Evolutionary conservation across 2,797 vertebrate genomes (phyloP).

Genomic region (Brachyrhaphis roseni): DNA sequence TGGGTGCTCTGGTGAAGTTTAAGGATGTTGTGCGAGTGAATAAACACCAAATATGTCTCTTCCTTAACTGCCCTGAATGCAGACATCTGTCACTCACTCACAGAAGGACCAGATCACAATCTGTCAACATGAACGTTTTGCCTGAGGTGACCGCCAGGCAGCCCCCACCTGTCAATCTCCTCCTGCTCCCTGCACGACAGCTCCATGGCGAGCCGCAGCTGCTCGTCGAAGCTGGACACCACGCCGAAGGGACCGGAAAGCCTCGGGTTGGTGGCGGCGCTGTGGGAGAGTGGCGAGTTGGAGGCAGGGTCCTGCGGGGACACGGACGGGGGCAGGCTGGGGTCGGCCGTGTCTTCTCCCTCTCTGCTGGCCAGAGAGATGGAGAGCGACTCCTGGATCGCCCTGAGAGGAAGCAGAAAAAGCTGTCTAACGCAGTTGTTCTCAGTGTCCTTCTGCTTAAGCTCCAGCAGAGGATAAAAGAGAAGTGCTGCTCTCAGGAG

Average conservation of each 20-base stretch:
- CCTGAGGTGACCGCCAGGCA: background rate
- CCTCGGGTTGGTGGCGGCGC: constrained; percentile 60
- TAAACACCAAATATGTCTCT: background rate
- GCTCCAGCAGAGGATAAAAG: constrained; percentile 44
- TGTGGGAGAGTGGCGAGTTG: constrained; percentile 76
- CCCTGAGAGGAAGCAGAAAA: constrained; percentile 70
- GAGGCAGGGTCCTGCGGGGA: constrained; percentile 68
- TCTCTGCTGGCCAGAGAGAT: constrained; percentile 81
- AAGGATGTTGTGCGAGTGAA: background rate
- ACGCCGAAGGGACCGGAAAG: constrained; percentile 67
- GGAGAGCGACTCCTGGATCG: constrained; percentile 91
- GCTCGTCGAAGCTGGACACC: constrained; percentile 88
- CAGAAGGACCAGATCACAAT: constrained; percentile 13
- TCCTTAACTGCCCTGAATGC: background rate
- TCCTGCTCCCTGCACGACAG: constrained; percentile 90
- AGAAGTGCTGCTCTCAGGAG: constrained; percentile 50
- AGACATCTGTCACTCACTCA: background rate
- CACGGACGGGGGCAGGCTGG: constrained; percentile 59
- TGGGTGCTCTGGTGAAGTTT: background rate
- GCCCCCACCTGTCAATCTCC: constrained; percentile 82
- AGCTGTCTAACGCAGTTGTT: background rate
- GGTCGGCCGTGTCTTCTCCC: constrained; percentile 65
- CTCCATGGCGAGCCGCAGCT: constrained; percentile 92
- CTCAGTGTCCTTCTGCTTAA: constrained; percentile 16
- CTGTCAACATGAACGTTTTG: background rate